Evolutionary conservation across 2,797 vertebrate genomes (phyloP).

Genomic region (Myoxocephalus aenaeus): DNA sequence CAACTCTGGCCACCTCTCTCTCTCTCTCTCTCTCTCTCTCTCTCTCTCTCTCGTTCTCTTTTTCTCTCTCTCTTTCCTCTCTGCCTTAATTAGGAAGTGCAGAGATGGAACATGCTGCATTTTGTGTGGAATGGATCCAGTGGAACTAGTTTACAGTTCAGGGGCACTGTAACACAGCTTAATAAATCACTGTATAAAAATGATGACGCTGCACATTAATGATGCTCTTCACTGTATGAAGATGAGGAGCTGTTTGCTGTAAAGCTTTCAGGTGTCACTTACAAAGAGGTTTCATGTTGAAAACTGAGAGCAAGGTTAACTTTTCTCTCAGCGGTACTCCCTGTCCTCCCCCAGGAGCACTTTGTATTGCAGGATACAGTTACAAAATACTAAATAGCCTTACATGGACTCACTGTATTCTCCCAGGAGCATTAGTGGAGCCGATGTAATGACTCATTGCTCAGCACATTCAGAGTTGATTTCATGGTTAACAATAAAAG

Average conservation of each 20-base stretch:
- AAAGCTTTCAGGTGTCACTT: slow-evolving; percentile 9
- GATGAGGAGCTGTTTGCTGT: background rate
- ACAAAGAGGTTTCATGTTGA: slow-evolving; percentile 20
- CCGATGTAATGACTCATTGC: slow-evolving; percentile 56
- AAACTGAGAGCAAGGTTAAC: slow-evolving; percentile 29
- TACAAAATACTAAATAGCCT: slow-evolving; percentile 59
- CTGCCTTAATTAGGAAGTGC: slow-evolving; percentile 81
- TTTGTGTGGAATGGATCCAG: slow-evolving; percentile 51
- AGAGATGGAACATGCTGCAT: slow-evolving; percentile 54
- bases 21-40: background rate
- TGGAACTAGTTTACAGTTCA: slow-evolving; percentile 50
- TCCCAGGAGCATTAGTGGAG: slow-evolving; percentile 55
- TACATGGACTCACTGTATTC: slow-evolving; percentile 71
- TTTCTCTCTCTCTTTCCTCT: background rate
- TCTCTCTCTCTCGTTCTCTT: slow-evolving; percentile 15
- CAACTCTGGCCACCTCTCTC: slow-evolving; percentile 25
- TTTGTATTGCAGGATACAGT: slow-evolving; percentile 43
- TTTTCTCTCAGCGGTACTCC: slow-evolving; percentile 26
- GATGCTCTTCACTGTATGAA: background rate
- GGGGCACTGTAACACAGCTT: slow-evolving; percentile 4
- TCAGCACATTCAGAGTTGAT: slow-evolving; percentile 49
- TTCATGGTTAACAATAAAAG: slow-evolving; percentile 54
- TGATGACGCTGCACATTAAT: background rate
- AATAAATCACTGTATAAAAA: background rate
- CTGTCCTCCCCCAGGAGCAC: slow-evolving; percentile 9